These are phyloP conservation scores for Esox niger DNA, from an alignment of 2,113 vertebrate species.

Conservation along the genomic window DNA sequence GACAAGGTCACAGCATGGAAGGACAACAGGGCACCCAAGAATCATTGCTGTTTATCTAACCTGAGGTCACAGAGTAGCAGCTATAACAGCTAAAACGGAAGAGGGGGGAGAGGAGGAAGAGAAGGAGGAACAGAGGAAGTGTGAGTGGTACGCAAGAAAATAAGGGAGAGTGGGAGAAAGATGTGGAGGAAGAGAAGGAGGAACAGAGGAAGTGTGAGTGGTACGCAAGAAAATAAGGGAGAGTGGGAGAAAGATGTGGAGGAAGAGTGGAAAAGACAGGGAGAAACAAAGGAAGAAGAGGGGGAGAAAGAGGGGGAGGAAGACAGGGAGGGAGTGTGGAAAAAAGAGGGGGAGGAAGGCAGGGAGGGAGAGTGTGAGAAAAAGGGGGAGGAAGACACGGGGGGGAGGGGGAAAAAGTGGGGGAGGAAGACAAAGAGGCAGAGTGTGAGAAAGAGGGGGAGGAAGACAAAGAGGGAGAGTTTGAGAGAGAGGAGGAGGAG, in stretches of 20 bases:
- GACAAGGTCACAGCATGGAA: no score
- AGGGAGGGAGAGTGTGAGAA: neutral
- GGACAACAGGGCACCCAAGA: no score
- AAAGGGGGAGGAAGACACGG: conserved; percentile 29
- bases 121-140: neutral
- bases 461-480: conserved; percentile 23
- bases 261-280: neutral
- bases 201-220: neutral
- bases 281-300: neutral
- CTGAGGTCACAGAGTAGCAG: no score
- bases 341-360: neutral
- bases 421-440: neutral
- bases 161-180: neutral
- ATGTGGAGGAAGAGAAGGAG: neutral
- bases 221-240: neutral
- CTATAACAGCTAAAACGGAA: neutral
- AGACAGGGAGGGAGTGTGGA: neutral
- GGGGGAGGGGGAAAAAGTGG: conserved; percentile 6
- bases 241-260: neutral
- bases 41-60: no score
- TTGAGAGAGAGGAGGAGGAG: conserved; percentile 12
- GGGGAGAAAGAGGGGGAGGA: neutral
- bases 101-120: neutral
- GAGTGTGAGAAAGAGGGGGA: conserved; percentile 22
- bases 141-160: neutral